Evolutionary conservation across 2,113 vertebrate genomes (phyloP).

Genomic region (Dicrurus megarhynchus): DNA sequence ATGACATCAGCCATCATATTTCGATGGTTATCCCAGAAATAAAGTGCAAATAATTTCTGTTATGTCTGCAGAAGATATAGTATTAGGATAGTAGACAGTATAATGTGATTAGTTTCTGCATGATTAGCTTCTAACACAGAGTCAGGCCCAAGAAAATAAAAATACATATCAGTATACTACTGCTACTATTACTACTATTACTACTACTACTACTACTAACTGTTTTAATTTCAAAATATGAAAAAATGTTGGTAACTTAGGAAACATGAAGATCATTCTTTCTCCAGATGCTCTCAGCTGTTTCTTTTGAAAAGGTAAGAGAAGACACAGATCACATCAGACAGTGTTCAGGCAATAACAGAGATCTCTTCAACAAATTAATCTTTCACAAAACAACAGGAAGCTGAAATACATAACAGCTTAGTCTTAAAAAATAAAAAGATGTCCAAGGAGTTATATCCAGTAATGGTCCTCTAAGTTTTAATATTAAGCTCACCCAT

Average conservation of each 20-base stretch:
- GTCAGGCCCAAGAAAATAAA: neutral
- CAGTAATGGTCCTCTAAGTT: neutral
- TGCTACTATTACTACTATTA: neutral
- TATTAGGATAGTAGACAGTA: neutral
- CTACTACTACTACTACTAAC: neutral
- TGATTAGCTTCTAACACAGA: neutral
- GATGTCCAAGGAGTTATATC: neutral
- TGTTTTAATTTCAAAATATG: neutral
- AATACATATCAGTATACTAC: neutral
- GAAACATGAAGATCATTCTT: neutral
- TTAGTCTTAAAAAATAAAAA: neutral
- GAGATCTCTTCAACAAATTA: neutral
- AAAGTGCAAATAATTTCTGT: neutral
- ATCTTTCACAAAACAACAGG: neutral
- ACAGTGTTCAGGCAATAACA: neutral
- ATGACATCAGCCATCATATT: neutral
- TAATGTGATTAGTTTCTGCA: neutral
- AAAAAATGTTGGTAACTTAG: neutral
- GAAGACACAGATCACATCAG: neutral
- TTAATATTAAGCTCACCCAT: neutral
- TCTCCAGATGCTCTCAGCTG: neutral
- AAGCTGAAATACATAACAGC: neutral
- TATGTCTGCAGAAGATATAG: neutral
- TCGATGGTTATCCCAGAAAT: neutral
- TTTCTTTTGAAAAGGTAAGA: neutral